Conservation (phyloP, 53 echinoderm and acorn worm species). For the Stichopus horrens region DNA sequence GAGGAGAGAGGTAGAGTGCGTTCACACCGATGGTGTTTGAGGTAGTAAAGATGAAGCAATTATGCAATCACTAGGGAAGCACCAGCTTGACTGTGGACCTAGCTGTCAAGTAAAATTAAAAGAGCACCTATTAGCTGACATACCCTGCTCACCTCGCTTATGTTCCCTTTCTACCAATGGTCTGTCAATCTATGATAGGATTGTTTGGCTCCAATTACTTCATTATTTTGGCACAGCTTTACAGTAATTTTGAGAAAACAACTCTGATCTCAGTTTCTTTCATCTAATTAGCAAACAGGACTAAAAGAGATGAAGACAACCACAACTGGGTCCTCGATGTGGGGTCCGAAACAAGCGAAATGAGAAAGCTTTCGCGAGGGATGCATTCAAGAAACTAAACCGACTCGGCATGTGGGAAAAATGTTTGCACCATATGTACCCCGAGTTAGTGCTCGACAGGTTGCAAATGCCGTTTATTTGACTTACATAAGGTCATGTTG, state of each 20-base stretch:
- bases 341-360: neutral
- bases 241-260: neutral
- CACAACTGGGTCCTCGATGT: neutral
- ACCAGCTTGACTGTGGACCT: conserved; percentile 10
- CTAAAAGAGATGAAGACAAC: neutral
- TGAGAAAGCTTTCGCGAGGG: neutral
- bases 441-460: too few species aligned
- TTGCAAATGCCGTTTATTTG: too few species aligned
- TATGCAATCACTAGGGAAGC: conserved; percentile 40
- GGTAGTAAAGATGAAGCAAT: conserved; percentile 12
- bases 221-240: conserved; percentile 28
- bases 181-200: conserved; percentile 2
- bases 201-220: neutral
- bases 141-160: neutral
- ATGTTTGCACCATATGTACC: neutral
- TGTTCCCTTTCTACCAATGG: neutral
- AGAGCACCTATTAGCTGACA: neutral
- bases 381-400: neutral
- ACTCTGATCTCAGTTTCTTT: neutral
- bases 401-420: neutral
- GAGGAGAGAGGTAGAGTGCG: neutral
- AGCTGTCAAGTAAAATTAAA: conserved; percentile 2
- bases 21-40: conserved; percentile 36
- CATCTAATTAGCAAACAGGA: neutral
- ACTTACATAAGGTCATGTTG: too few species aligned